Evolutionary conservation across 2,113 vertebrate species (phyloP), one percentile per base, ranked within the genome.

Genomic region (Ictidomys tridecemlineatus): DNA sequence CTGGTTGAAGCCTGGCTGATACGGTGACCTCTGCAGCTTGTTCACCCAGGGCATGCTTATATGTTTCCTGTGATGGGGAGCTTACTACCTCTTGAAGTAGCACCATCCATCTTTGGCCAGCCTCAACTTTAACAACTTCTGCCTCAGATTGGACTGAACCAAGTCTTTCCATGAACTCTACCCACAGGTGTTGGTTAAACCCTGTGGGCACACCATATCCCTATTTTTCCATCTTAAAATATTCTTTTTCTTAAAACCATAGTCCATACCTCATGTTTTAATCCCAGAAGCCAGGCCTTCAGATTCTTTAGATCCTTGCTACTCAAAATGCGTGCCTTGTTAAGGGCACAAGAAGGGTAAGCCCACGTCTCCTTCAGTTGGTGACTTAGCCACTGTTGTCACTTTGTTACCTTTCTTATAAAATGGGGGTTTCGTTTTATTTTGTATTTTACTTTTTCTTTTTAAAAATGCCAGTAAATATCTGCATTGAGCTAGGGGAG

Each of bases 351-450:
- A 39, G 56, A 82, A 78, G 84, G 3, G 8, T 17, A 48, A 76
- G 76, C 32, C 8, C 20, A 0, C 76, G 70, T 37, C 13, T 53
- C n/a, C 69, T 80, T 30, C 32, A 85, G 56, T 42, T 51, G 22
- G 22, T 83, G 65, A 51, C 56, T 51, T 61, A n/a, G 53, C 63
- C 48, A 39, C 48, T 79, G 5, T n/a, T 70, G 22, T 24, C 51
- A 56, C 37, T 86, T 45, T 8, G 13, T 92, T 14, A 39, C 51
- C 24, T 94, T 86, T 69, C 93, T 78, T 67, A 30, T 26, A 93
- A 94, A 82, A 56, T 67, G 24, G 73, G 51, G 34, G 37, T 92
- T 78, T 88, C 2, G 34, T 90, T 85, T 95, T 79, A 9, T 80
- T 8, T n/a, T 51, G n/a, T 72, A 18, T 42, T 76, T 84, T 51